Base-by-base conservation (phyloP, 2,113 vertebrate genomes). In the Ammodytes marinus region DNA sequence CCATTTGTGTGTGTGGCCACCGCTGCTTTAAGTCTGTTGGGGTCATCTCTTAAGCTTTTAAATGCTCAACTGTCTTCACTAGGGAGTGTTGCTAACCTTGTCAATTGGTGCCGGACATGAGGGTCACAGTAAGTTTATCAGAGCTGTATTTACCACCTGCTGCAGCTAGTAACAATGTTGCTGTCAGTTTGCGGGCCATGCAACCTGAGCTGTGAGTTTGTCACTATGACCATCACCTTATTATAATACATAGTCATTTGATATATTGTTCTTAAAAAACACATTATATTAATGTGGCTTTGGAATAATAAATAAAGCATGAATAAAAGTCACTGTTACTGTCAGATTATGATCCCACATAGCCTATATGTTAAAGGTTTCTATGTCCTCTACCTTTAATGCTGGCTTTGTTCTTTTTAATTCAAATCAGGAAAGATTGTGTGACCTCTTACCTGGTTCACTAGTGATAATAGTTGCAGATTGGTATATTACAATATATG, bases 341-440 rank as follows among this genome's bases (percentile, higher is more conserved):
- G 12, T n/a, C 11, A 42, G 37, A 69, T 43, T 5, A 52, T 19
- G 49, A 61, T 0, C 19, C 35, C 0, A 19, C 0, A 49, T 73
- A 27, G 27, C 27, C 19, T 0, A 0, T 57, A 27, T 27, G 27
- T 27, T 27, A 27, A 27, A 27, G 27, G 47, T 77, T 35, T 57
- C 1, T 19, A 6, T n/a, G 37, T 61, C 19, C 52, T 60, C 50
- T 19, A 40, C 19, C 27, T 73, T 73, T 69, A 6, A 64, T 69
- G 15, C 47, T 27, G 7, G 12, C 27, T 69, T 75, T 80, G 65
- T 9, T 57, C 10, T 27, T 50, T 42, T 11, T 43, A 63, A 74
- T 74, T 74, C 27, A 27, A 46, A 59, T 57, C 61, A 86, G 77
- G 68, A 86, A 85, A 47, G 39, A 50, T 47, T 27, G 10, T 63